These are phyloP conservation scores for Cynopterus brachyotis DNA, from an alignment of 2,113 vertebrate genomes.

Conservation along the genomic window DNA sequence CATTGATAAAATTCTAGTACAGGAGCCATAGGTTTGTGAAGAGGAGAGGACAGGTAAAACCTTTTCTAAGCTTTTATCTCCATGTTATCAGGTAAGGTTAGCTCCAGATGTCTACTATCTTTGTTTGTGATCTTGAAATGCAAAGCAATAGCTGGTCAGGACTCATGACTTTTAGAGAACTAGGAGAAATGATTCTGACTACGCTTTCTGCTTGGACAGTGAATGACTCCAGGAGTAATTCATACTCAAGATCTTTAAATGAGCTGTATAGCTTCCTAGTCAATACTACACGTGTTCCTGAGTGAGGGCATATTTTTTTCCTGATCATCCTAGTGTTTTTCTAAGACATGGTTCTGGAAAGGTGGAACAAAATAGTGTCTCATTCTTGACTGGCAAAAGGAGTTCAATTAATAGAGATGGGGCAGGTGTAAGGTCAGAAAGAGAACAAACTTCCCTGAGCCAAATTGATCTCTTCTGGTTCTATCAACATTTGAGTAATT, in stretches of 20 bases:
- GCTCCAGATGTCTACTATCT: too few species aligned
- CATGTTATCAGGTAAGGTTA: background rate
- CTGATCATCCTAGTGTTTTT: background rate
- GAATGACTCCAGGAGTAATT: background rate
- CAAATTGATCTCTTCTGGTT: background rate
- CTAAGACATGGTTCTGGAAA: background rate
- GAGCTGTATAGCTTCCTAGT: background rate
- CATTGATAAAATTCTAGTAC: background rate
- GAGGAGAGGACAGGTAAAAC: background rate
- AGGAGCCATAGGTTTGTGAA: background rate
- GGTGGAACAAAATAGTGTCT: background rate
- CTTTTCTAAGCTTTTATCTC: background rate
- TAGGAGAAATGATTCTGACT: background rate
- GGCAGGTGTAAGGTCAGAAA: background rate
- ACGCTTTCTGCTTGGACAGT: background rate
- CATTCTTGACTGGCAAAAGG: background rate
- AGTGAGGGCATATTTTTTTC: fast-evolving
- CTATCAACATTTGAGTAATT: background rate
- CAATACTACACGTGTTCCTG: background rate
- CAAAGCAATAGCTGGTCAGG: background rate
- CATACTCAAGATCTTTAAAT: background rate
- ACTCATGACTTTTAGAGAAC: background rate
- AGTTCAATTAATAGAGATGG: background rate
- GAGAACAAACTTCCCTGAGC: background rate
- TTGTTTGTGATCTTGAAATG: background rate